Conservation (phyloP, 2,797 vertebrate genomes). For the Kryptopterus vitreolus region DNA sequence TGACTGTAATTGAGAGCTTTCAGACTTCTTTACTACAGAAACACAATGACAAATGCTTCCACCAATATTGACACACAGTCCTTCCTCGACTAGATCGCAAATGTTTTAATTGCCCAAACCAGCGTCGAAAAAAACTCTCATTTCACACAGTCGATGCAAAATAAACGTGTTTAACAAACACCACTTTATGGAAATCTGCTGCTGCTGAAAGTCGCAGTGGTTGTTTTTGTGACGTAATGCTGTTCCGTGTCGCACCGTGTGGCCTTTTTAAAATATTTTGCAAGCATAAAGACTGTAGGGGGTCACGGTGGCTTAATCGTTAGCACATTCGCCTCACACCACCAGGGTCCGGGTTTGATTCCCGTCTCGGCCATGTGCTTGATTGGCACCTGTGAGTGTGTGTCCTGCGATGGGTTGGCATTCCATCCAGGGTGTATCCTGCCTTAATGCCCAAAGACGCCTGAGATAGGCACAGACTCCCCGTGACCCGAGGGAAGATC, state of each 20-base stretch:
- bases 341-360: no score
- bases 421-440: no score
- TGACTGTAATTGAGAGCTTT: neutral
- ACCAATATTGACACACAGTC: neutral
- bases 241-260: neutral
- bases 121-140: neutral
- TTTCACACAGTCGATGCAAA: neutral
- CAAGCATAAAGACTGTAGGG: neutral
- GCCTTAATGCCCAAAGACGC: no score
- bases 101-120: neutral
- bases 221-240: neutral
- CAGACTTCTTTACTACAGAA: no score
- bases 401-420: no score
- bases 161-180: neutral
- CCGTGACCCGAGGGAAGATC: no score
- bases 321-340: no score
- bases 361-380: no score
- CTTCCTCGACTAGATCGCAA: neutral
- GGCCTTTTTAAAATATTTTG: neutral
- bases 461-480: no score
- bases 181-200: neutral
- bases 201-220: neutral
- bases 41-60: neutral
- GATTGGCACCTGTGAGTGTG: no score
- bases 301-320: no score